Evolutionary conservation across 2,113 vertebrate species (phyloP).

Genomic region (Neogobius melanostomus): DNA sequence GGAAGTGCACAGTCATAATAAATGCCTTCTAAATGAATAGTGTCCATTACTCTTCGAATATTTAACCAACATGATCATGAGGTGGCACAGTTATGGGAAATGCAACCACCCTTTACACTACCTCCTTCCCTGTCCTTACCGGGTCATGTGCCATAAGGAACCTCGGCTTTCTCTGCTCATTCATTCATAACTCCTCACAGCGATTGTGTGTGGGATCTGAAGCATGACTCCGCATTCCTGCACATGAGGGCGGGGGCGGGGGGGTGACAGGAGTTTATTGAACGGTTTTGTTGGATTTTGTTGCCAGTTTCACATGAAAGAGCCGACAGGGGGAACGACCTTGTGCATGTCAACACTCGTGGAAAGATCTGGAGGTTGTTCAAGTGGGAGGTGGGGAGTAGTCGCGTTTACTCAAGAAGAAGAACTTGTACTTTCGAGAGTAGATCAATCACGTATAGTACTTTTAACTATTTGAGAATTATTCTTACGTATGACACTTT

Average conservation of each 20-base stretch:
- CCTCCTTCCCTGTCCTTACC: background rate
- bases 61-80: constrained; percentile 16
- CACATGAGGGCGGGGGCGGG: constrained; percentile 34
- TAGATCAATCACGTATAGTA: no score
- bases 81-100: constrained; percentile 58
- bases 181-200: constrained; percentile 65
- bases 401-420: no score
- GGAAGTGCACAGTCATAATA: constrained; percentile 2
- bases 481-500: no score
- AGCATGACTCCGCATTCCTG: constrained; percentile 50
- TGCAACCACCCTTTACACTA: constrained; percentile 42
- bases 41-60: constrained; percentile 4
- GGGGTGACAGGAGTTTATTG: constrained; percentile 40
- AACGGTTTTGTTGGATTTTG: constrained; percentile 51
- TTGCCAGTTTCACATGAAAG: constrained; percentile 25
- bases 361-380: constrained; percentile 6
- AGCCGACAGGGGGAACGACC: background rate
- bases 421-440: no score
- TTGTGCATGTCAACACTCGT: background rate
- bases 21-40: constrained; percentile 21
- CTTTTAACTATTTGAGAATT: no score
- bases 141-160: background rate
- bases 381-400: background rate
- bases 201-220: constrained; percentile 35
- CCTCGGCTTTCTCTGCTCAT: constrained; percentile 46